phyloP scores from a whole-genome alignment of 2,113 vertebrate genomes.

The human region DNA sequence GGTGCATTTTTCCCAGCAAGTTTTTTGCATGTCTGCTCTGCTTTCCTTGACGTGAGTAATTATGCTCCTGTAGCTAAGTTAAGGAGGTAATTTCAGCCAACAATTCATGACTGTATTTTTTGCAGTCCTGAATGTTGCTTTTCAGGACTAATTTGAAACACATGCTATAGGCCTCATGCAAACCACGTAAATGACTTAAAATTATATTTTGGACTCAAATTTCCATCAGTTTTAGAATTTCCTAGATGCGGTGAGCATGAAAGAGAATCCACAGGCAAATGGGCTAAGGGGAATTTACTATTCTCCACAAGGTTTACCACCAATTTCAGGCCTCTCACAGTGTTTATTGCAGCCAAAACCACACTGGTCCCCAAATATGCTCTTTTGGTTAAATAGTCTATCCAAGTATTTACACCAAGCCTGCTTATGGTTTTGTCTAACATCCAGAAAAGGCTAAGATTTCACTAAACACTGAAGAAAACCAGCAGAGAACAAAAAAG shows the following conservation, averaged over 20 bases:
- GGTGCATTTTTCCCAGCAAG: background rate
- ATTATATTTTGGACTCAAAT: conserved; percentile 30
- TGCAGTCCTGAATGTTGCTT: conserved; percentile 40
- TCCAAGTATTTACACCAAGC: background rate
- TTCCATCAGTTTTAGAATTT: background rate
- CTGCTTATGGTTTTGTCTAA: background rate
- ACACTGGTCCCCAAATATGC: background rate
- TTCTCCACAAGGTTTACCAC: background rate
- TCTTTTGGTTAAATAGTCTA: background rate
- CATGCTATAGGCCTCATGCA: background rate
- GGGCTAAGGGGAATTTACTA: background rate
- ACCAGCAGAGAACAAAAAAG: background rate
- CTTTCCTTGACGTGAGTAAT: conserved; percentile 53
- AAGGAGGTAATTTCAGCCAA: conserved; percentile 53
- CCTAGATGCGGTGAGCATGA: background rate
- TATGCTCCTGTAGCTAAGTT: conserved; percentile 56
- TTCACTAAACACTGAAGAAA: conserved; percentile 10
- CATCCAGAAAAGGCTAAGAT: background rate
- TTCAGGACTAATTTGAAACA: conserved; percentile 43
- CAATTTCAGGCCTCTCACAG: background rate
- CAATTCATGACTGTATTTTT: conserved; percentile 53
- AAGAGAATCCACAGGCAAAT: background rate
- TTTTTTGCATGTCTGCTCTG: conserved; percentile 48
- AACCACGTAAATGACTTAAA: background rate
- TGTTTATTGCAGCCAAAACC: background rate